These are phyloP conservation scores for Micrastur ruficollis DNA, from an alignment of 2,797 vertebrate species.

Conservation along the genomic window DNA sequence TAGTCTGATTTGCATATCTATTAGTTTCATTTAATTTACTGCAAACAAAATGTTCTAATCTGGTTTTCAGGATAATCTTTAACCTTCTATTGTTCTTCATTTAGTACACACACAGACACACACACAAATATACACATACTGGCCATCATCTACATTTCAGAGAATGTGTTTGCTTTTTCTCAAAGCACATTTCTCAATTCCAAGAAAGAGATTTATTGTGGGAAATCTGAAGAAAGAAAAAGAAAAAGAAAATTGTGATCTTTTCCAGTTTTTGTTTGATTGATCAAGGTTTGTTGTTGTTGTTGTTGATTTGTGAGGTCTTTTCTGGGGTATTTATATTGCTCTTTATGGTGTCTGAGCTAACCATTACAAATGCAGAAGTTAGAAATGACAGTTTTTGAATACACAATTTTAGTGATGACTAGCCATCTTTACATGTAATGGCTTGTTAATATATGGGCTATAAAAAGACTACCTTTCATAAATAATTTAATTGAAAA, in stretches of 20 bases:
- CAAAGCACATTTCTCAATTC: neutral
- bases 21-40: conserved; percentile 35
- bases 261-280: neutral
- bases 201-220: neutral
- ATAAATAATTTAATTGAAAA: neutral
- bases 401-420: neutral
- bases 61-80: conserved; percentile 16
- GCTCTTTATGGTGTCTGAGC: neutral
- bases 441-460: neutral
- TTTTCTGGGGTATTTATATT: neutral
- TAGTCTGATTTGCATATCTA: conserved; percentile 35
- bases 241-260: neutral
- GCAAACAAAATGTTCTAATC: neutral
- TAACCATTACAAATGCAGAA: neutral
- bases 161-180: neutral
- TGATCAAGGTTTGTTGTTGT: neutral
- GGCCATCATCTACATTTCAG: neutral
- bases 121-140: neutral
- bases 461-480: neutral
- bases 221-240: neutral
- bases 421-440: neutral
- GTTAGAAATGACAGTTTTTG: neutral
- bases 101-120: neutral
- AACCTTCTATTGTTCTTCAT: conserved; percentile 2
- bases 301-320: neutral